Evolutionary conservation across 2,797 vertebrate species (phyloP).

Genomic region (Cossypha niveicapilla): DNA sequence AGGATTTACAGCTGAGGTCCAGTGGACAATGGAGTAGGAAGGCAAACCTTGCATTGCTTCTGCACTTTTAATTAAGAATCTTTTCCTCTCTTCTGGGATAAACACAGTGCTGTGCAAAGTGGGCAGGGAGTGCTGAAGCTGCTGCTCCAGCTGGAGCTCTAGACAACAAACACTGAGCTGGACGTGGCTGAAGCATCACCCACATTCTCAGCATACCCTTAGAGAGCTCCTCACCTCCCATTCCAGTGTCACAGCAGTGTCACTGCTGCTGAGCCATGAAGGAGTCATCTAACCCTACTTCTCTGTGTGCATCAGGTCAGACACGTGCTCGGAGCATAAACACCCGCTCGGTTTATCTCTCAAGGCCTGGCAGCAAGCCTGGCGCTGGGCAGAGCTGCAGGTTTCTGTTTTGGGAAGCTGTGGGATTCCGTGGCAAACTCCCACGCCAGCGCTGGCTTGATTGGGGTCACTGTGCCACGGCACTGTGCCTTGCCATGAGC

Average conservation of each 20-base stretch:
- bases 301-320: background rate
- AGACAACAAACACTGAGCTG: background rate
- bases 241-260: background rate
- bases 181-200: background rate
- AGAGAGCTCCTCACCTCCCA: background rate
- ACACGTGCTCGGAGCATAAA: background rate
- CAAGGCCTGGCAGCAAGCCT: constrained; percentile 33
- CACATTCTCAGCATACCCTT: background rate
- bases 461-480: background rate
- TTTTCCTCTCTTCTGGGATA: background rate
- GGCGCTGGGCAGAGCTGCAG: background rate
- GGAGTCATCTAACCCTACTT: background rate
- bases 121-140: background rate
- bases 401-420: background rate
- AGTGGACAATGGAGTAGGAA: accelerated
- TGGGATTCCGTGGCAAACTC: background rate
- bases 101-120: background rate
- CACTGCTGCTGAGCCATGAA: background rate
- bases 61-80: background rate
- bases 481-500: accelerated
- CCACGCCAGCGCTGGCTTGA: accelerated
- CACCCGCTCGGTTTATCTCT: background rate
- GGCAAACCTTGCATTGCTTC: background rate
- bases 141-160: background rate
- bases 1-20: accelerated